Evolutionary conservation across 2,888 invertebrate genomes (phyloP).

Genomic region (Pocota personata): DNA sequence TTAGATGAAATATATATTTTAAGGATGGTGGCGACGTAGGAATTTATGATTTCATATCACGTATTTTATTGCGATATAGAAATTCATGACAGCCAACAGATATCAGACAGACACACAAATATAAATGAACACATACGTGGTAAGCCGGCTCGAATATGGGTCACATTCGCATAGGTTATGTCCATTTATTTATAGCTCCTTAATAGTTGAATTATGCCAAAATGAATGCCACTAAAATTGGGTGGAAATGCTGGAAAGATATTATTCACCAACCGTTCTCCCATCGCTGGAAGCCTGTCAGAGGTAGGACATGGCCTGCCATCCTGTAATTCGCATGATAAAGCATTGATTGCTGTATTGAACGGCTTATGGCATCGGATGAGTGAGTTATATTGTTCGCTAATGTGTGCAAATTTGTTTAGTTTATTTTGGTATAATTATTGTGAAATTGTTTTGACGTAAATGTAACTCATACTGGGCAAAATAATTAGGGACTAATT

Average conservation of each 20-base stretch:
- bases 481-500: not conserved
- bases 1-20: slow-evolving; percentile 19
- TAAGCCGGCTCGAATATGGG: slow-evolving; percentile 31
- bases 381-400: slow-evolving; percentile 1
- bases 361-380: not conserved
- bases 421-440: slow-evolving; percentile 15
- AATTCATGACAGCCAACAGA: slow-evolving; percentile 70
- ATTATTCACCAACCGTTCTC: not conserved
- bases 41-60: slow-evolving; percentile 72
- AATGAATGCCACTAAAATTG: slow-evolving; percentile 28
- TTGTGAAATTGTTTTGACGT: not conserved
- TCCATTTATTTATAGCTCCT: slow-evolving; percentile 60
- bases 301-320: slow-evolving; percentile 2
- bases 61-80: slow-evolving; percentile 73
- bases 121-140: not conserved
- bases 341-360: slow-evolving; percentile 26
- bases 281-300: not conserved
- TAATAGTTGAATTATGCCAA: slow-evolving; percentile 69
- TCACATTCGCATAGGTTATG: slow-evolving; percentile 57
- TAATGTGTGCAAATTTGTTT: slow-evolving; percentile 26
- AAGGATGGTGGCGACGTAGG: slow-evolving; percentile 34
- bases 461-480: not conserved
- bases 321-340: slow-evolving; percentile 27
- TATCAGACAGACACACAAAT: slow-evolving; percentile 38
- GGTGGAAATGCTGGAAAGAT: slow-evolving; percentile 27